Base-by-base conservation (phyloP, 2,888 invertebrate genomes). In the Eupithecia pulchellata region DNA sequence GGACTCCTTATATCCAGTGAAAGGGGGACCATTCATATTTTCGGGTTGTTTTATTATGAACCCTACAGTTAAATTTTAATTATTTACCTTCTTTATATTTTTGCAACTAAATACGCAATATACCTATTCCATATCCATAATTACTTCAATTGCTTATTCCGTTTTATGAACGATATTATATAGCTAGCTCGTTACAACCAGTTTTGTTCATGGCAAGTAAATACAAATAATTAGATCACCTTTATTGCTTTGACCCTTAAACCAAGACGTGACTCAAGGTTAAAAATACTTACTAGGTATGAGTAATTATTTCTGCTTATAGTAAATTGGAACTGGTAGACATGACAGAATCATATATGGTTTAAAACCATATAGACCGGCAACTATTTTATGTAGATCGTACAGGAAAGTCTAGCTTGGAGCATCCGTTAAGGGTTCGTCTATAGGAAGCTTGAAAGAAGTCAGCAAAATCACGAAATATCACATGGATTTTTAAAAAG, bases 221-320 rank as follows among this genome's bases (percentile, higher is more conserved):
- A 20, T 47, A 47, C 47, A 47, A 20, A 52, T 52, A 52, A 52
- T 52, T 52, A 25, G 52, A 52, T 52, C 52, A 52, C 52, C 11
- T 52, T 52, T 52, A 52, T 52, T 25, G 5, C 52, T 52, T 52
- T 52, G 52, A 52, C 52, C 52, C 52, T 52, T 52, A 52, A 52
- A 20, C 13, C 25, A 52, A 25, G 52, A 52, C 11, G 11, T 25
- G 52, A 52, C 25, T 52, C 25, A 52, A 52, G 52, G 52, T 52
- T 25, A 52, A 25, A 52, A 52, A 25, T 47, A 25, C 52, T 6
- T 9, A 20, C 47, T 47, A 47, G 42, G 42, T 47, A 47, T 52
- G 13, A 47, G 52, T 52, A 52, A 20, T 52, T 20, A 52, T 25
- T 52, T 52, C 52, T 25, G 13, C 13, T 47, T 52, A 52, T 9